These are phyloP conservation scores for Apomyelois bistriatella DNA, from an alignment of 2,888 invertebrate genomes.

Conservation along the genomic window DNA sequence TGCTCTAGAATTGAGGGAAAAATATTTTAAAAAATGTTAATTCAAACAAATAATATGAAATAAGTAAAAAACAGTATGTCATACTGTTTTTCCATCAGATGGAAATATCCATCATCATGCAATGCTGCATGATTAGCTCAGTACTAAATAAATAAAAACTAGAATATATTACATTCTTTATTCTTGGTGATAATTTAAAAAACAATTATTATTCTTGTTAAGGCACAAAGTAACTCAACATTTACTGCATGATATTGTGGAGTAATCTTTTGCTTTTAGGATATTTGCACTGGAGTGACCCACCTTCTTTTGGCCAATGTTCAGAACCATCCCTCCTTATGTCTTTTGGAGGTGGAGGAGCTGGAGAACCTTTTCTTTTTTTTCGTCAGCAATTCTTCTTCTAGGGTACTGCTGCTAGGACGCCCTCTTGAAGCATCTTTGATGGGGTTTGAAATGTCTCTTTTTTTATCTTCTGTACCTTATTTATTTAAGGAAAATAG, in stretches of 20 bases:
- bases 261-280: conserved; percentile 43
- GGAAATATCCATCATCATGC: too few species aligned
- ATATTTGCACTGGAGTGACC: conserved; percentile 42
- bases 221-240: conserved; percentile 38
- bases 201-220: conserved; percentile 37
- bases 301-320: conserved; percentile 45
- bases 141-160: too few species aligned
- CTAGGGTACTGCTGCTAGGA: conserved; percentile 37
- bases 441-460: too few species aligned
- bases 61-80: too few species aligned
- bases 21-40: too few species aligned
- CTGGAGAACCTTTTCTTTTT: conserved; percentile 39
- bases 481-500: too few species aligned
- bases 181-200: conserved; percentile 38
- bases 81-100: too few species aligned
- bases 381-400: conserved; percentile 38
- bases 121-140: too few species aligned
- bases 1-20: too few species aligned
- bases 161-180: not conserved
- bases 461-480: too few species aligned
- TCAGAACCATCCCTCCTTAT: conserved; percentile 43
- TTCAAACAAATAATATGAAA: too few species aligned
- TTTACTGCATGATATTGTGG: conserved; percentile 40
- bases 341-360: conserved; percentile 42
- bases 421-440: conserved; percentile 39